Evolutionary conservation across 2,888 invertebrate species (phyloP).

Genomic region (Zaprionus bogoriensis): DNA sequence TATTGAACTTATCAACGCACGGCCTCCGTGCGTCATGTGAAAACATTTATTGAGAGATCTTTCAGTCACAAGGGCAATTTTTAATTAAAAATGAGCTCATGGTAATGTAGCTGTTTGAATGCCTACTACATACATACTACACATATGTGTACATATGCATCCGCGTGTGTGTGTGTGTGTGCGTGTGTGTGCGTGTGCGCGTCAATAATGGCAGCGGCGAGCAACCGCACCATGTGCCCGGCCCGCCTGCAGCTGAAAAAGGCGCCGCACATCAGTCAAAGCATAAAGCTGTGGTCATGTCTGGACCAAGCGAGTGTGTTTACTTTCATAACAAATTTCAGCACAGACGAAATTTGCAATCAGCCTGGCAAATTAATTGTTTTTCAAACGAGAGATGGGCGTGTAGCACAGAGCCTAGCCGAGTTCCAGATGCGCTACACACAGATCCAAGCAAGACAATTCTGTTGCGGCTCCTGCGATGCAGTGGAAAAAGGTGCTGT

Average conservation of each 20-base stretch:
- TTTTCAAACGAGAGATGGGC: conserved; percentile 51
- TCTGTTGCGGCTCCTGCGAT: too few species aligned
- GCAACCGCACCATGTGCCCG: conserved; percentile 48
- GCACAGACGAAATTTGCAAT: conserved; percentile 46
- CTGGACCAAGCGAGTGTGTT: conserved; percentile 67
- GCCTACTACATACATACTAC: background rate
- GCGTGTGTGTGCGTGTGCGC: background rate
- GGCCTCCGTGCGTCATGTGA: conserved; percentile 42
- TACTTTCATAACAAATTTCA: conserved; percentile 61
- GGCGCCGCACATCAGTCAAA: conserved; percentile 63
- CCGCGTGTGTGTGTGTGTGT: conserved; percentile 13
- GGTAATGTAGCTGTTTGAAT: conserved; percentile 16
- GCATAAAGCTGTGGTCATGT: conserved; percentile 72
- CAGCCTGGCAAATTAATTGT: conserved; percentile 66
- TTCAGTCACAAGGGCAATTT: conserved; percentile 41
- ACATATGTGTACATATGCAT: conserved; percentile 8
- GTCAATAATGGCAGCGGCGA: conserved; percentile 38
- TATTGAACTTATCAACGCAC: conserved; percentile 6
- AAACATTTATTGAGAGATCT: conserved; percentile 25
- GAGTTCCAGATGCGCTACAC: conserved; percentile 23
- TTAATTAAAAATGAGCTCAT: conserved; percentile 76
- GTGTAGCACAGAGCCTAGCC: background rate
- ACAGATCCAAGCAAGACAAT: background rate
- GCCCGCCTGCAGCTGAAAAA: background rate
- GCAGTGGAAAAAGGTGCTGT: too few species aligned